Evolutionary conservation across 2,888 invertebrate species (phyloP), one percentile per base, ranked within the genome.

Genomic region (Caenorhabditis sp.): DNA sequence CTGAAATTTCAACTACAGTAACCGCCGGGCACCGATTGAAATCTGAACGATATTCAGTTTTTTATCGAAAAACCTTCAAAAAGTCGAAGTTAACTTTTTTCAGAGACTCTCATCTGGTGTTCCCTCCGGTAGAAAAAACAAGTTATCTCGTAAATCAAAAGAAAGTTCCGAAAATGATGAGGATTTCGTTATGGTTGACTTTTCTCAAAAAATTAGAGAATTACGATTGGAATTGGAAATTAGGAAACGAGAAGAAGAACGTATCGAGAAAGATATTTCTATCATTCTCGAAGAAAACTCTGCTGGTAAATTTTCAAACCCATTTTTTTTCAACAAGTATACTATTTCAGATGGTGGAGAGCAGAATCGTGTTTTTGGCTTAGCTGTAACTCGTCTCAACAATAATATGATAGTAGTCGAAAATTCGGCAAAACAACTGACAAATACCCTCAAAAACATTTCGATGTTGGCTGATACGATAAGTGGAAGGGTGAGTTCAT

Each of bases 401-500:
- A 84, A 83, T 61, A 64, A 72, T 31, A 68, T 78, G 81, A 68
- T 82, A 27, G 60, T 79, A 19, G 81, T 95, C 17, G 92, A 92
- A 86, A 90, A 90, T 0, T 94, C 95, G 88, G 92, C 95, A 1
- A 92, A 92, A 78, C 92, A 93, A 79, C 91, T 99, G 36, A 92
- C 93, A 3, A 91, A 91, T 69, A 95, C 95, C 91, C 94, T 97
- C 23, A 79, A 82, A 14, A 77, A 77, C 14, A 82, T 84, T 1
- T 83, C 85, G 10, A 69, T 63, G 4, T 62, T 86, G 14, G 86
- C 87, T 1, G 85, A 84, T 37, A 82, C 79, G 26, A 86, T 87
- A 54, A 84, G 84, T 53, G 93, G 94, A 85, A 94, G 94, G 88
- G 97, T 99, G 64, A 95, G 95, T 87, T 36, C n/a, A 0, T 23